Evolutionary conservation across 53 echinoderm and acorn worm genomes (phyloP).

Genomic region (Mesocentrotus franciscanus): DNA sequence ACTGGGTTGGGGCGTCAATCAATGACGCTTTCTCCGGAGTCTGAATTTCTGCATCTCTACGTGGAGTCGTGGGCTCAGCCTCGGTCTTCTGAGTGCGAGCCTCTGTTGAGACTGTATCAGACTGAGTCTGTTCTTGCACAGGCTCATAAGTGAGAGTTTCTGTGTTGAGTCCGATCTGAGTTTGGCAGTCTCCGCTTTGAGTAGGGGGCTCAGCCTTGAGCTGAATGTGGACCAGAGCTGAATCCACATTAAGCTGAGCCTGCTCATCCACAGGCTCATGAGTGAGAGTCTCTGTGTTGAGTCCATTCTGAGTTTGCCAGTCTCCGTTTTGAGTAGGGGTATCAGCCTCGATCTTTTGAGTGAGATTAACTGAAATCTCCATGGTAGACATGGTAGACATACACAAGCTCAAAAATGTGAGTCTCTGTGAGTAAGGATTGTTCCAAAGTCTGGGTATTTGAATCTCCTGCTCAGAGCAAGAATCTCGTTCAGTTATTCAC

Average conservation of each 20-base stretch:
- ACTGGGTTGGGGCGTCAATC: neutral
- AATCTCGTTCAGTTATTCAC: neutral
- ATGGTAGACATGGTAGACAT: neutral
- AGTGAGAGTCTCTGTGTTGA: too few relatives aligned
- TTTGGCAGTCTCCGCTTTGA: neutral
- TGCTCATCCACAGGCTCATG: too few relatives aligned
- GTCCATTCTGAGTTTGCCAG: too few relatives aligned
- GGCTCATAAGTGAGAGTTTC: conserved; percentile 30
- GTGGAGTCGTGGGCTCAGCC: neutral
- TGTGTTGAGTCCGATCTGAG: conserved; percentile 13
- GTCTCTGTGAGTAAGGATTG: neutral
- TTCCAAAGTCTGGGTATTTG: neutral
- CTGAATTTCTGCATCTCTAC: neutral
- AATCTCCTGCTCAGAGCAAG: neutral
- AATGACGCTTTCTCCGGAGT: neutral
- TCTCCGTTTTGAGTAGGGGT: too few relatives aligned
- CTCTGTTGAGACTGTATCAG: neutral
- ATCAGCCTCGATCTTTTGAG: neutral
- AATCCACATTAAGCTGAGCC: too few relatives aligned
- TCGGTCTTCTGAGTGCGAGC: too few relatives aligned
- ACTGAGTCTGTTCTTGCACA: conserved; percentile 13
- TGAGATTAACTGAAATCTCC: neutral
- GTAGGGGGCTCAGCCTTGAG: neutral
- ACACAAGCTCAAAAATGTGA: conserved; percentile 21
- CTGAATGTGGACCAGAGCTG: too few relatives aligned